Evolutionary conservation across 2,113 vertebrate species (phyloP).

Genomic region (Cavia aperea): DNA sequence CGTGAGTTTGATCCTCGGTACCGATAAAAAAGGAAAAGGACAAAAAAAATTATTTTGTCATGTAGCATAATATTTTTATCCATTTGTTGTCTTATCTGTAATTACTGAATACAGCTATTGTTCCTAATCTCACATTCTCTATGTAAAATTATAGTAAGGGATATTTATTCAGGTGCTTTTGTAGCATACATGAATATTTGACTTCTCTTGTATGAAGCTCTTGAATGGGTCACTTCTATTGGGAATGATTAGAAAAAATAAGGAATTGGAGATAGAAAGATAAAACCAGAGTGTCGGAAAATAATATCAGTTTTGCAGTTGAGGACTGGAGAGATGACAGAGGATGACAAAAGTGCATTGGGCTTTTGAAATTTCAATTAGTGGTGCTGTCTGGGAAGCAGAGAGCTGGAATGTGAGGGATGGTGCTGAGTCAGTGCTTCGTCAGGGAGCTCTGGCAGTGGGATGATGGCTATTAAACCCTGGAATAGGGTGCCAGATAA

Average conservation of each 20-base stretch:
- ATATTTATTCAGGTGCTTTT: slow-evolving; percentile 17
- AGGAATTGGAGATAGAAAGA: not conserved
- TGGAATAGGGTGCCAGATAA: not conserved
- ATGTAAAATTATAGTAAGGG: not conserved
- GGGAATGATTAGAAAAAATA: slow-evolving; percentile 10
- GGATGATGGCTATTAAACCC: not conserved
- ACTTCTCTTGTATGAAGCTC: not conserved
- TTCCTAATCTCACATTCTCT: not conserved
- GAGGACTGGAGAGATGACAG: not conserved
- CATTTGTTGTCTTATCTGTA: slow-evolving; percentile 6
- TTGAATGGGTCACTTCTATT: not conserved
- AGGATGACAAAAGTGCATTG: not conserved
- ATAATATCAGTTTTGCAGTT: not conserved
- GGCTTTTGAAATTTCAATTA: not conserved
- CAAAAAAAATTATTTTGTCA: not conserved
- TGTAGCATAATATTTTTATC: not conserved
- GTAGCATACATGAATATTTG: not conserved
- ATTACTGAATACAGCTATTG: not conserved
- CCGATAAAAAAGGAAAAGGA: no score
- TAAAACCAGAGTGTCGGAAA: slow-evolving; percentile 28
- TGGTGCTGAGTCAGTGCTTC: not conserved
- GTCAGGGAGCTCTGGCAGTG: not conserved
- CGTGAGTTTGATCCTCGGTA: no score
- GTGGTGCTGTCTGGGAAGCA: not conserved
- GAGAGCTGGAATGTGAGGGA: not conserved